phyloP scores from a whole-genome alignment of 92 coral and sea anemone species.

The Muricea muricata region DNA sequence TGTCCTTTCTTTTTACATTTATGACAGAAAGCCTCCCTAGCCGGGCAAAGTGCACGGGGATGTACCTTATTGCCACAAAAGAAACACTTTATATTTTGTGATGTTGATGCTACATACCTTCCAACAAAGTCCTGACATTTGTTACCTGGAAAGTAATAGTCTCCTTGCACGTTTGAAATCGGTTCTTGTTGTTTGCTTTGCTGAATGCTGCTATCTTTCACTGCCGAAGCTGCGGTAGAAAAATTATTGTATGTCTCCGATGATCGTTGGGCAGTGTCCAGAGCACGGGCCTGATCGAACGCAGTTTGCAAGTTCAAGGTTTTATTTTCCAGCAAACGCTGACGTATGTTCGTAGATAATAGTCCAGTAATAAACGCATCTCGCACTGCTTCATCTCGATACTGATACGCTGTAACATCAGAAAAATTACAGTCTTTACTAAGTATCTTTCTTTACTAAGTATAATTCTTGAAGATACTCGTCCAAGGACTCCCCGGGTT shows the following conservation, averaged over 20 bases:
- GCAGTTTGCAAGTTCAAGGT: not conserved
- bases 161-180: not conserved
- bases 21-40: constrained; percentile 50
- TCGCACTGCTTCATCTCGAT: constrained; percentile 26
- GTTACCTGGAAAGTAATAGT: too few species aligned
- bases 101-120: not conserved
- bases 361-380: constrained; percentile 27
- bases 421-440: constrained; percentile 31
- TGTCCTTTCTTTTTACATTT: too few species aligned
- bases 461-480: constrained; percentile 45
- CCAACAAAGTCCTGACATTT: too few species aligned
- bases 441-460: too few species aligned
- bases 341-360: not conserved
- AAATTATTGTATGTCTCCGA: too few species aligned
- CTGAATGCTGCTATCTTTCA: not conserved
- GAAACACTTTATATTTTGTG: not conserved
- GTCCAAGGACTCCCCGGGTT: constrained; percentile 8
- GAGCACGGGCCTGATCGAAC: not conserved
- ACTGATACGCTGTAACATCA: not conserved
- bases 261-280: not conserved
- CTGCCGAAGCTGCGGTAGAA: not conserved
- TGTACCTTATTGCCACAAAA: not conserved
- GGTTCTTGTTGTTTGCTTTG: too few species aligned
- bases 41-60: constrained; percentile 32
- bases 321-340: not conserved